These are phyloP conservation scores for Sycophila sp. DNA, from an alignment of 1,140 invertebrate genomes.

Conservation along the genomic window DNA sequence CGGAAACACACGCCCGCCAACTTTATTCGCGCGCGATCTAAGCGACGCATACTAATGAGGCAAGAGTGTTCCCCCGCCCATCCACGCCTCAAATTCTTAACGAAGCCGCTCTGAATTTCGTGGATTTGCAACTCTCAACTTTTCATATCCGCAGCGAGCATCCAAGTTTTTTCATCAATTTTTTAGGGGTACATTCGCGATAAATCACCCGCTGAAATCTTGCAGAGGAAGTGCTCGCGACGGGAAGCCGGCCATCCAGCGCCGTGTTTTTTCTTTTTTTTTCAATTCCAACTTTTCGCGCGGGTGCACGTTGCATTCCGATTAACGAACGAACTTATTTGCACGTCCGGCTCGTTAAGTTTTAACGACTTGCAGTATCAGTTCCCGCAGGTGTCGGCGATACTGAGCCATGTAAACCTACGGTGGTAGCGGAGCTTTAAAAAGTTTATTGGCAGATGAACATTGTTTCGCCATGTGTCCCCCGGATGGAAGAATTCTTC, in stretches of 20 bases:
- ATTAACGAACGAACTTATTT: too few species aligned
- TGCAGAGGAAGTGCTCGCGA: too few species aligned
- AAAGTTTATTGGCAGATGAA: too few species aligned
- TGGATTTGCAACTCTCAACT: background rate
- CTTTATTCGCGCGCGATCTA: constrained; percentile 5
- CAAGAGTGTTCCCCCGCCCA: background rate
- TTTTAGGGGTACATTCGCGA: background rate
- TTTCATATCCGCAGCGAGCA: background rate
- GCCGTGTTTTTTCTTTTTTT: background rate
- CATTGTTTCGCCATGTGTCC: too few species aligned
- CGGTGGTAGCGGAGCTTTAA: too few species aligned
- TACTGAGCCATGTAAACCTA: too few species aligned
- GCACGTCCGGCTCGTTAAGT: background rate
- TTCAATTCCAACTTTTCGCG: too few species aligned
- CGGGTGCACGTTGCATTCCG: too few species aligned
- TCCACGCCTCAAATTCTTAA: background rate
- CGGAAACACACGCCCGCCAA: background rate
- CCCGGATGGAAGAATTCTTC: too few species aligned
- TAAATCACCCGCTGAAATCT: background rate
- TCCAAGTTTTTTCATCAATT: constrained; percentile 8
- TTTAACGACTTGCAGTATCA: background rate
- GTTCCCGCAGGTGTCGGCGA: background rate
- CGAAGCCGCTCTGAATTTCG: background rate
- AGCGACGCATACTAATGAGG: constrained; percentile 20
- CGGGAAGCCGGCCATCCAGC: background rate